Evolutionary conservation across 2,113 vertebrate genomes (phyloP).

Genomic region (Rhinoptilus africanus): DNA sequence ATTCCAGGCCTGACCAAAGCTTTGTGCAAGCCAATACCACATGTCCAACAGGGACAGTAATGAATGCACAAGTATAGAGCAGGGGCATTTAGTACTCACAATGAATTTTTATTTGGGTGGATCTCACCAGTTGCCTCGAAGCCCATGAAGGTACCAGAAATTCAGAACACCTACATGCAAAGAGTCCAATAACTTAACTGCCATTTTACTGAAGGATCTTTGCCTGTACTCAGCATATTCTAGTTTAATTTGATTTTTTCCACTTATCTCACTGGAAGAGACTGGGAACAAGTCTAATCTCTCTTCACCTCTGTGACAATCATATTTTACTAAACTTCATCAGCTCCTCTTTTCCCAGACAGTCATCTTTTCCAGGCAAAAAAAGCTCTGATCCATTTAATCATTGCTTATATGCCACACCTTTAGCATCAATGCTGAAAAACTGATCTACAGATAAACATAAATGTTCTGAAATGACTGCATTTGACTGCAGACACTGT

Average conservation of each 20-base stretch:
- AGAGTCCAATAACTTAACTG: not conserved
- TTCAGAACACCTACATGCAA: not conserved
- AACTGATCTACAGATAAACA: not conserved
- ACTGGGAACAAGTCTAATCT: not conserved
- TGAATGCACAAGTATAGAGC: not conserved
- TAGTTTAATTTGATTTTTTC: not conserved
- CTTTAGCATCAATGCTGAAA: not conserved
- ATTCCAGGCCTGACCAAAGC: not conserved
- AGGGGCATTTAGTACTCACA: not conserved
- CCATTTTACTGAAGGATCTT: not conserved
- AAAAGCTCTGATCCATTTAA: not conserved
- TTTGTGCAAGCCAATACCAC: not conserved
- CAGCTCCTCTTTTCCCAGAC: not conserved
- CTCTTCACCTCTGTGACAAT: not conserved
- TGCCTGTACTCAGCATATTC: not conserved
- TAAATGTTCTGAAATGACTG: not conserved
- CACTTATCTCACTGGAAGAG: not conserved
- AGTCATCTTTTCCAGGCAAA: not conserved
- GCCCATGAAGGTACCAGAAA: not conserved
- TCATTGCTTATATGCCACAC: not conserved
- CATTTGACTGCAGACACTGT: not conserved
- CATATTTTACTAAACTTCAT: not conserved
- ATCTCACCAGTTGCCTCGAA: not conserved
- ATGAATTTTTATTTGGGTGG: not conserved
- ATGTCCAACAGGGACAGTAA: accelerated